These are phyloP conservation scores for Troides helena DNA, from an alignment of 2,888 invertebrate genomes.

Conservation along the genomic window DNA sequence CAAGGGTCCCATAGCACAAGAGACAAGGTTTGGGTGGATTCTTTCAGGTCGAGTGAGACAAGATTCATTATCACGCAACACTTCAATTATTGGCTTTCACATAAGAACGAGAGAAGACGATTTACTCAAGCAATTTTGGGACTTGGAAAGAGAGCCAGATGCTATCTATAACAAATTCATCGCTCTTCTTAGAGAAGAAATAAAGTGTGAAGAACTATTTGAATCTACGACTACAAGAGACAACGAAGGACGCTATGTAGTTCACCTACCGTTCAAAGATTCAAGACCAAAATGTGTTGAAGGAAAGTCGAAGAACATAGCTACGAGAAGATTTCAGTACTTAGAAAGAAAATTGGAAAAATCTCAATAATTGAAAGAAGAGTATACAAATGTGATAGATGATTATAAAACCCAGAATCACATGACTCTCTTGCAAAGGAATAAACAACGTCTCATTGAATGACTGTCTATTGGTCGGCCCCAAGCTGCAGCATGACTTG, in stretches of 20 bases:
- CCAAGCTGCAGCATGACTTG: slow-evolving; percentile 34
- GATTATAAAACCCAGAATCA: slow-evolving; percentile 10
- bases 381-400: not conserved
- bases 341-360: slow-evolving; percentile 32
- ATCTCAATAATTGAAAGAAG: slow-evolving; percentile 14
- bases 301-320: slow-evolving; percentile 31
- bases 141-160: slow-evolving; percentile 30
- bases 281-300: slow-evolving; percentile 27
- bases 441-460: slow-evolving; percentile 30
- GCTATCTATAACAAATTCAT: slow-evolving; percentile 16
- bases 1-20: not conserved
- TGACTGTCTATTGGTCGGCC: slow-evolving; percentile 31
- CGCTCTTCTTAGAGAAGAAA: slow-evolving; percentile 3
- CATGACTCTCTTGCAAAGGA: slow-evolving; percentile 27
- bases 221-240: slow-evolving; percentile 32
- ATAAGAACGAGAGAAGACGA: slow-evolving; percentile 26
- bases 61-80: not conserved
- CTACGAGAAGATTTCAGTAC: slow-evolving; percentile 29
- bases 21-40: not conserved
- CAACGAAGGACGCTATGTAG: slow-evolving; percentile 24
- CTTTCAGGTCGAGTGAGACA: not conserved
- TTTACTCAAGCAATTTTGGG: slow-evolving; percentile 32
- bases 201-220: slow-evolving; percentile 28
- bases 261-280: slow-evolving; percentile 17
- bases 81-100: not conserved